These are phyloP conservation scores for Eulemur rufifrons DNA, from an alignment of 2,113 vertebrate species.

Conservation along the genomic window DNA sequence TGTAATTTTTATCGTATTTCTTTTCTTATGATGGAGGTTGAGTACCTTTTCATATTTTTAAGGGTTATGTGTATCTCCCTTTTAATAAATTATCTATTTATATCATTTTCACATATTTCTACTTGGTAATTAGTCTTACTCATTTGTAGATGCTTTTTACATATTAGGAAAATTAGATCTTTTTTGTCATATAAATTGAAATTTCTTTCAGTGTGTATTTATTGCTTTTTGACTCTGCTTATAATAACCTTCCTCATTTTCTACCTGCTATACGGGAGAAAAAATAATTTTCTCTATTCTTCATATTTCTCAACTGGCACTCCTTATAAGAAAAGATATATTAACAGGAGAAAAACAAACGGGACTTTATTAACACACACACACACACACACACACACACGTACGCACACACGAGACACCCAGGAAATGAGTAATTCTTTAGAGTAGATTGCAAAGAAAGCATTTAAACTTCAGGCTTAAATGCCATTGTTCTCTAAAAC, in stretches of 20 bases:
- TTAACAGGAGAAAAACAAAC: not conserved
- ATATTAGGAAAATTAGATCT: not conserved
- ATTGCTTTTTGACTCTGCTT: not conserved
- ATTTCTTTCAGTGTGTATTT: not conserved
- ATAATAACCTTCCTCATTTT: not conserved
- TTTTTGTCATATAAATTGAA: not conserved
- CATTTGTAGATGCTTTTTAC: not conserved
- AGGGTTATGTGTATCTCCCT: not conserved
- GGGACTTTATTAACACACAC: not conserved
- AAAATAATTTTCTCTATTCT: not conserved
- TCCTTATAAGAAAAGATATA: not conserved
- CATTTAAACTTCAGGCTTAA: not conserved
- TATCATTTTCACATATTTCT: not conserved
- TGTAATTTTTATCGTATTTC: not conserved
- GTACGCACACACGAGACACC: not conserved
- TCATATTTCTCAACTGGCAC: not conserved
- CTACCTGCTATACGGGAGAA: not conserved
- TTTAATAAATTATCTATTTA: conserved; percentile 9
- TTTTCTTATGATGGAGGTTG: not conserved
- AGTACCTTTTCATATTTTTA: not conserved
- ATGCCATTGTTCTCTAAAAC: not conserved
- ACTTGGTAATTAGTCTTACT: not conserved
- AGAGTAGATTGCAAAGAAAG: not conserved
- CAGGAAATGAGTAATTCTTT: not conserved
- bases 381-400: too few species aligned